Conservation (phyloP, 30 jellyfish, hydroid and myxozoan species). For the Cassiopea andromeda region DNA sequence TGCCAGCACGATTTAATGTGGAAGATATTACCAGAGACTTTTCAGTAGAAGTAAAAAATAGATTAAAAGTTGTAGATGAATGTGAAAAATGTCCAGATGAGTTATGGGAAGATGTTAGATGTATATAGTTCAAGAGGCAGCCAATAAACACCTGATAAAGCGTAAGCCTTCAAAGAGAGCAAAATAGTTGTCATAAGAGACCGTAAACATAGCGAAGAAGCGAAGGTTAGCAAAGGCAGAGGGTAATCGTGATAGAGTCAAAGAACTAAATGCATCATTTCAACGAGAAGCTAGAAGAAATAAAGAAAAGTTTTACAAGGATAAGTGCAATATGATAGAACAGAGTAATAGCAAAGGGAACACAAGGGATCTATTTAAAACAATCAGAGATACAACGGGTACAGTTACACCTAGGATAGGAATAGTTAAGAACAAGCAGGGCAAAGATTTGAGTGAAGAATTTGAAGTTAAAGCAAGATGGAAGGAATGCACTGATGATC, state of each 20-base stretch:
- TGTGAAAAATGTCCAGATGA: constrained; percentile 35
- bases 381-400: constrained; percentile 7
- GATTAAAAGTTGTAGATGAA: constrained; percentile 21
- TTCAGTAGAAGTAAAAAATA: constrained; percentile 38
- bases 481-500: constrained; percentile 8
- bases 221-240: constrained; percentile 36
- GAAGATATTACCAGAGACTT: constrained; percentile 34
- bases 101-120: constrained; percentile 38
- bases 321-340: constrained; percentile 29
- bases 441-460: constrained; percentile 35
- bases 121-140: constrained; percentile 22
- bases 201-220: constrained; percentile 29
- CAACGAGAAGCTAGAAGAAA: constrained; percentile 38
- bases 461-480: constrained; percentile 40
- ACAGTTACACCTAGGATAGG: constrained; percentile 38
- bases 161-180: constrained; percentile 30
- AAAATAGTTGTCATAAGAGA: constrained; percentile 35
- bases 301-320: not conserved
- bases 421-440: constrained; percentile 38
- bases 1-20: constrained; percentile 29
- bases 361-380: not conserved
- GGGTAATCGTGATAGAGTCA: constrained; percentile 13
- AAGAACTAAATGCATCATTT: constrained; percentile 29
- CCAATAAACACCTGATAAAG: constrained; percentile 24
- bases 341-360: constrained; percentile 14